Base-by-base conservation (phyloP, 2,113 vertebrate species). In the Rostratula benghalensis region DNA sequence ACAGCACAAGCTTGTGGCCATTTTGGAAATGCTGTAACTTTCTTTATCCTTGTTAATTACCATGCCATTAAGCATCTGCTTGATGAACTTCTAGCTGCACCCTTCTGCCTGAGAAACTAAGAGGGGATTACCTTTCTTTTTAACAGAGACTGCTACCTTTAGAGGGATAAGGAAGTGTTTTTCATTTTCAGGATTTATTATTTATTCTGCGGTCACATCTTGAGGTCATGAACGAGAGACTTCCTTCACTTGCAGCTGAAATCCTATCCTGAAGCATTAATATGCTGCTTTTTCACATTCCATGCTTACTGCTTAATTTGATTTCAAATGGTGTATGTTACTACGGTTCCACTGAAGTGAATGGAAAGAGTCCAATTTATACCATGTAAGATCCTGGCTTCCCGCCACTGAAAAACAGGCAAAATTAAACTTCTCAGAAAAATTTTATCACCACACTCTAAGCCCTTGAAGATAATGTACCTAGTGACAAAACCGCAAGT, bases 301-400 rank as follows among this genome's bases (percentile, higher is more conserved):
- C 74, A 69, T 50, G 53, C 88, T 96, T 73, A 81, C 86, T 95
- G 94, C 89, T 89, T 86, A 93, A 93, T 95, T 94, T 92, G 77
- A 95, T 63, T 96, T 94, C 90, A 83, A 95, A 89, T 92, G 89
- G 91, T 92, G 65, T 94, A 84, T 95, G 90, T 91, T 89, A 87
- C 89, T 84, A 71, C 3, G 1, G 57, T 45, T 89, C 76, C 92
- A 93, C 53, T 53, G 53, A 92, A 89, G 76, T 84, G 57, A 81
- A 87, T 94, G 90, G 92, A 94, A 65, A 61, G 73, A 61, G 86
- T 90, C 95, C 70, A 77, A 65, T 83, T 94, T 76, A 91, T n/a
- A 87, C 80, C 73, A 82, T 75, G 35, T n/a, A 89, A 57, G 77
- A 79, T 91, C 61, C 50, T 96, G 89, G 86, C 86, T 89, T 45